Evolutionary conservation across 1,140 invertebrate species (phyloP).

Genomic region (Diprion similis): DNA sequence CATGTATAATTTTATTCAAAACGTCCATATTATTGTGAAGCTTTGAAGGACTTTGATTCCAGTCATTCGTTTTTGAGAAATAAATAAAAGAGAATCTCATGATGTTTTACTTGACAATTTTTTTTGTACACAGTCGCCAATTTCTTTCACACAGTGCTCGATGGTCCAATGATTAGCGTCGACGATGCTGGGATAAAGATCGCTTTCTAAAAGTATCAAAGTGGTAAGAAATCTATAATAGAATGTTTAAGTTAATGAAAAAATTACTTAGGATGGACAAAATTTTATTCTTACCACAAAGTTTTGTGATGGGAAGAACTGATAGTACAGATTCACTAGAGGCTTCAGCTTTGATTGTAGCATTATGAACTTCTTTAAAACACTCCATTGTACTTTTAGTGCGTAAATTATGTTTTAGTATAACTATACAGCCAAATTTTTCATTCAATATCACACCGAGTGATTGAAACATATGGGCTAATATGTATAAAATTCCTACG

Average conservation of each 20-base stretch:
- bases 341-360: conserved; percentile 24
- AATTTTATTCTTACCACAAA: conserved; percentile 51
- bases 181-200: conserved; percentile 34
- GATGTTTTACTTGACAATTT: not conserved
- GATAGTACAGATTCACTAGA: conserved; percentile 41
- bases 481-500: conserved; percentile 51
- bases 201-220: conserved; percentile 44
- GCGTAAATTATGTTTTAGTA: conserved; percentile 35
- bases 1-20: no score
- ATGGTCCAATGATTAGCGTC: conserved; percentile 47
- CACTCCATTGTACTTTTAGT: conserved; percentile 27
- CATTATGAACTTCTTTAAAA: conserved; percentile 38
- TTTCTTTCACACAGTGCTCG: conserved; percentile 32
- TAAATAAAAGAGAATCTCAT: no score
- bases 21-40: no score
- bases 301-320: conserved; percentile 40
- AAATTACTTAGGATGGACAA: conserved; percentile 1
- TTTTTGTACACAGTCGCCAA: conserved; percentile 1
- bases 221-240: conserved; percentile 12
- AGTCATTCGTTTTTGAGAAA: no score
- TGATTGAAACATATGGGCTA: conserved; percentile 48
- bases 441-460: conserved; percentile 37
- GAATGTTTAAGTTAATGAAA: conserved; percentile 15
- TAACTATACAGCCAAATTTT: conserved; percentile 46
- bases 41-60: no score